Conservation (phyloP, 2,113 vertebrate species). For the Callorhinus ursinus region DNA sequence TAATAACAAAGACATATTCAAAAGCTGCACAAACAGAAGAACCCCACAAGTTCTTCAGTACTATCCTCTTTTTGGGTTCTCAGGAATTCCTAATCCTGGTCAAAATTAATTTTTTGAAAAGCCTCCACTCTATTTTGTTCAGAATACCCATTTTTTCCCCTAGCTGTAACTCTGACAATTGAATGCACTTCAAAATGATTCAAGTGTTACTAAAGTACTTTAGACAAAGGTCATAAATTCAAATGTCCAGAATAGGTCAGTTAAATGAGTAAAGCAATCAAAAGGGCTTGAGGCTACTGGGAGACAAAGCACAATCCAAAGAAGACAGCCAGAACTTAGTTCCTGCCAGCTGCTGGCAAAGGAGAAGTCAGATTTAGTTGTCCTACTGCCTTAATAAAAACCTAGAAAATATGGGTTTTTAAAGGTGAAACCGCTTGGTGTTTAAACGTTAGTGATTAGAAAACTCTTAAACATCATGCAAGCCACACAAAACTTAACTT, state of each 20-base stretch:
- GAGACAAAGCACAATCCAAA: neutral
- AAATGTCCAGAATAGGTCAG: neutral
- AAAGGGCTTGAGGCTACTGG: neutral
- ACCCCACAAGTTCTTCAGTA: constrained; percentile 22
- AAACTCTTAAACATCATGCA: neutral
- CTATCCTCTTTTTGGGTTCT: neutral
- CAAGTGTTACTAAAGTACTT: constrained; percentile 56
- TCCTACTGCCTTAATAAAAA: neutral
- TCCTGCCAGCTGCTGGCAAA: neutral
- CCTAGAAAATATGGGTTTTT: neutral
- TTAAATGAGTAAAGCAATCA: constrained; percentile 37
- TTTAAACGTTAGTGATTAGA: constrained; percentile 35
- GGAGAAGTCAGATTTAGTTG: neutral
- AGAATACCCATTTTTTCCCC: neutral
- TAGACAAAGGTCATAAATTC: constrained; percentile 54
- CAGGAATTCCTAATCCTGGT: neutral
- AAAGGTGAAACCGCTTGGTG: neutral
- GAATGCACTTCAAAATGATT: constrained; percentile 43
- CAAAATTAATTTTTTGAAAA: constrained; percentile 27
- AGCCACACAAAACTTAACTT: neutral
- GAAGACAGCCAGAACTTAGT: neutral
- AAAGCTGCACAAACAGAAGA: constrained; percentile 34
- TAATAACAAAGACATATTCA: constrained; percentile 33
- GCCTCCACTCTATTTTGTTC: neutral
- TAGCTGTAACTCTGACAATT: constrained; percentile 38